Evolutionary conservation across 2,113 vertebrate genomes (phyloP).

Genomic region (Archocentrus centrarchus): DNA sequence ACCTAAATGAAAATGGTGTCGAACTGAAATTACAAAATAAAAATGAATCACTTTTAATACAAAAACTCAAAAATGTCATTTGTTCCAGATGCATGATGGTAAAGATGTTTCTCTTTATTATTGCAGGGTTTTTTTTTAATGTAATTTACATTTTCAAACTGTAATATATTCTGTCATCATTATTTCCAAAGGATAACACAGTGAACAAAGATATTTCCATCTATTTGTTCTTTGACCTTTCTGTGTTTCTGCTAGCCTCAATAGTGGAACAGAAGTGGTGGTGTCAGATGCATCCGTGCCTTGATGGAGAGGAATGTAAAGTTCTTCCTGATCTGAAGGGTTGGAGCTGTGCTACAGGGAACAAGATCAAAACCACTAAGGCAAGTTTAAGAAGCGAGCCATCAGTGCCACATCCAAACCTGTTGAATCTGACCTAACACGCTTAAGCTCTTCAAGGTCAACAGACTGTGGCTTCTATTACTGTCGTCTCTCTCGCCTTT

Average conservation of each 20-base stretch:
- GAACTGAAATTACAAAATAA: background rate
- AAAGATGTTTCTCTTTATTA: background rate
- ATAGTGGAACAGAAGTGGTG: conserved; percentile 99
- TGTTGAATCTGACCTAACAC: conserved; percentile 38
- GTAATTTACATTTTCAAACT: too few species aligned
- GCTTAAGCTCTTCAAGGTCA: conserved; percentile 57
- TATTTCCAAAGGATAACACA: background rate
- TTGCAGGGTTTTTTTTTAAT: background rate
- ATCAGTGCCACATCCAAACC: conserved; percentile 26
- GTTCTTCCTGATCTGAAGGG: conserved; percentile 97
- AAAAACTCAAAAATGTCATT: background rate
- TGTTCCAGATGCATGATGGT: background rate
- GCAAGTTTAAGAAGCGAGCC: conserved; percentile 69
- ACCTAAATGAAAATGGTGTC: background rate
- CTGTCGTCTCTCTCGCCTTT: conserved; percentile 25
- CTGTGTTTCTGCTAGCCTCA: conserved; percentile 83
- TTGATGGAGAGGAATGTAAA: conserved; percentile 98
- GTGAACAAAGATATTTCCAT: background rate
- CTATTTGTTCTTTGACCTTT: background rate
- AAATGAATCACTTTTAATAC: rapidly evolving
- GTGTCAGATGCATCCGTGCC: conserved; percentile 99
- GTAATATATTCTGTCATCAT: rapidly evolving
- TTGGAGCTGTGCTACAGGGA: conserved; percentile 97
- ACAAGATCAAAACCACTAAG: conserved; percentile 99
- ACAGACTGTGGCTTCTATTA: conserved; percentile 31